A percentile compares a stretch with the other conserved stretches of the same genome.
phyloP scores from a whole-genome alignment of 2,888 invertebrate species.

The Drosophila longiperda region DNA sequence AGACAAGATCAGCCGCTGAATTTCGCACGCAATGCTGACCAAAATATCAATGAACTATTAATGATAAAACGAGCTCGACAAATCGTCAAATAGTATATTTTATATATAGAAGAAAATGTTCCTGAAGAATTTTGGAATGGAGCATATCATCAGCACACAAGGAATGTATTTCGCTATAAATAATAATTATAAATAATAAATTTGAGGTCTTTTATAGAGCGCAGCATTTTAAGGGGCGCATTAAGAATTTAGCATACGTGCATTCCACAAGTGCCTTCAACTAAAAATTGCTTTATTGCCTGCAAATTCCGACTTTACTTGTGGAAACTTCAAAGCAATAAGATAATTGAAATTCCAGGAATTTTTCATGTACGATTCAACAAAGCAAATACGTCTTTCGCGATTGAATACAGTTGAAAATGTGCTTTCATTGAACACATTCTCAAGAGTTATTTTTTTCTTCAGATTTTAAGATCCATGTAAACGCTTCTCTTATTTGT shows the following conservation, averaged over 20 bases:
- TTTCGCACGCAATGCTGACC: constrained; percentile 52
- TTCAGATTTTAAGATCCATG: neutral
- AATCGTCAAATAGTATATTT: neutral
- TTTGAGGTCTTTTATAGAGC: neutral
- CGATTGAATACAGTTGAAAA: constrained; percentile 17
- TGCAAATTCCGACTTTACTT: constrained; percentile 8
- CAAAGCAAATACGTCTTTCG: constrained; percentile 6
- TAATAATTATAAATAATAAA: too few relatives aligned
- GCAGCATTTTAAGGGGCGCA: neutral
- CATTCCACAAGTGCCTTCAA: constrained; percentile 15
- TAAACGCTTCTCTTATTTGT: neutral
- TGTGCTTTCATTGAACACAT: neutral
- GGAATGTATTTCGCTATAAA: constrained; percentile 1
- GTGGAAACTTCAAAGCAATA: constrained; percentile 34
- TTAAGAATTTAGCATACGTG: neutral
- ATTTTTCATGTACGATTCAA: constrained; percentile 50
- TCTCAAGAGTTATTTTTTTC: neutral
- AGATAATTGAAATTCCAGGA: constrained; percentile 60
- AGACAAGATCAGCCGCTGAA: constrained; percentile 57
- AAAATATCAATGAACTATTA: constrained; percentile 53
- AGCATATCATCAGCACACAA: neutral
- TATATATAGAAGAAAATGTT: neutral
- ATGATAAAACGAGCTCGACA: constrained; percentile 15
- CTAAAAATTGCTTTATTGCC: constrained; percentile 42
- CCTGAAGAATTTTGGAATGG: neutral